Evolutionary conservation across 35 echinoderm and acorn worm genomes (phyloP), one percentile per base, ranked within the genome.

Genomic region (Ophioderma brevispina): DNA sequence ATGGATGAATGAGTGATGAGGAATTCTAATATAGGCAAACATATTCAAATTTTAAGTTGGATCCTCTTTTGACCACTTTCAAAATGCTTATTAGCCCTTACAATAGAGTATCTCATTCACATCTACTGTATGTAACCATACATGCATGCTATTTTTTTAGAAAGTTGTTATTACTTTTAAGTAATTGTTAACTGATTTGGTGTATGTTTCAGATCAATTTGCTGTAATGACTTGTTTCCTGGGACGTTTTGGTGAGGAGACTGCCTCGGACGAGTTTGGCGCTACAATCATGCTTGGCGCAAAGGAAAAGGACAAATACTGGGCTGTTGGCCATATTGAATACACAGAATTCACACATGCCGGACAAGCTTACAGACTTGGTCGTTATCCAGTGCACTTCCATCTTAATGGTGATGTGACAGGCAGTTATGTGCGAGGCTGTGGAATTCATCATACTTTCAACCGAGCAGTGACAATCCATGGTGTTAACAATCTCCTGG

Each of bases 241-340:
- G 37, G 97, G 97, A 5, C 77, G 97, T 21, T 99, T 99, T 86
- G 97, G 97, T 49, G 97, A 92, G n/a, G 97, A 99, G 85, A 99
- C 94, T 1, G 97, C 91, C 8, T 95, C 90, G 33, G 97, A 99
- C 49, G 84, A 99, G 75, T 99, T 93, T 86, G 97, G 97, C 49
- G 88, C 90, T 10, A 92, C 94, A 77, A 98, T 98, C 32, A 98
- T 98, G 96, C 52, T 98, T 15, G 92, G 89, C 84, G 96, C 92
- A 19, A 98, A 92, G 43, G 86, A 95, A 63, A 81, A 90, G 40
- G 94, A 98, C 40, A 35, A 92, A 76, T 75, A 94, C 76, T 86
- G 88, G 40, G 93, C 95, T 35, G 80, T 46, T n/a, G 96, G 96
- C 42, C 90, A 94, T 38, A 93, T 98, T 55, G 91, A 92, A 39